phyloP scores from a whole-genome alignment of 2,888 invertebrate genomes.

The Acrobasis suavella region DNA sequence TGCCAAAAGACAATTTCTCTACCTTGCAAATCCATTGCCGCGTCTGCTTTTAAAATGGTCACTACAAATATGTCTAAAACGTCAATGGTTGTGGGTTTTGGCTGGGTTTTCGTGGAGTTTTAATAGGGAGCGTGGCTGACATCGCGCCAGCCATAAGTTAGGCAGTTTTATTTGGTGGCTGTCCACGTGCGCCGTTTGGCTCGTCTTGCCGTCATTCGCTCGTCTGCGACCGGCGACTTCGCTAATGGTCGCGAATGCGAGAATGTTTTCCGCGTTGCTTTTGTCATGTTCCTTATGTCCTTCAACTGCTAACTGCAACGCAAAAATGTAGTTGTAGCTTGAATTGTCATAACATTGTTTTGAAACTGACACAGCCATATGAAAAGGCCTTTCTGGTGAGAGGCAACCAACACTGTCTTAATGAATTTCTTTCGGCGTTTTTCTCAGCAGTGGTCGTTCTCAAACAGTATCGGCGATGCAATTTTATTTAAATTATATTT shows the following conservation, averaged over 20 bases:
- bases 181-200: conserved; percentile 51
- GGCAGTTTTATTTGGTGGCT: conserved; percentile 52
- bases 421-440: too few species aligned
- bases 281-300: background rate
- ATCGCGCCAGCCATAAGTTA: conserved; percentile 53
- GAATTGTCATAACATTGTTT: too few species aligned
- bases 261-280: conserved; percentile 7
- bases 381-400: too few species aligned
- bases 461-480: too few species aligned
- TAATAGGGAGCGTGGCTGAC: conserved; percentile 39
- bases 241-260: background rate
- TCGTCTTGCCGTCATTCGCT: conserved; percentile 32
- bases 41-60: background rate
- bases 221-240: background rate
- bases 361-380: too few species aligned
- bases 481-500: too few species aligned
- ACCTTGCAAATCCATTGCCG: background rate
- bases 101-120: background rate
- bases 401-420: too few species aligned
- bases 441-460: too few species aligned
- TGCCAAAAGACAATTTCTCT: conserved; percentile 14
- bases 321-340: too few species aligned
- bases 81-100: conserved; percentile 22
- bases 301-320: background rate
- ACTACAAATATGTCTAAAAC: background rate